Percentiles rank a stretch among this genome's conserved stretches.
phyloP scores from a whole-genome alignment of 1,140 invertebrate genomes.

The Drosophila busckii region DNA sequence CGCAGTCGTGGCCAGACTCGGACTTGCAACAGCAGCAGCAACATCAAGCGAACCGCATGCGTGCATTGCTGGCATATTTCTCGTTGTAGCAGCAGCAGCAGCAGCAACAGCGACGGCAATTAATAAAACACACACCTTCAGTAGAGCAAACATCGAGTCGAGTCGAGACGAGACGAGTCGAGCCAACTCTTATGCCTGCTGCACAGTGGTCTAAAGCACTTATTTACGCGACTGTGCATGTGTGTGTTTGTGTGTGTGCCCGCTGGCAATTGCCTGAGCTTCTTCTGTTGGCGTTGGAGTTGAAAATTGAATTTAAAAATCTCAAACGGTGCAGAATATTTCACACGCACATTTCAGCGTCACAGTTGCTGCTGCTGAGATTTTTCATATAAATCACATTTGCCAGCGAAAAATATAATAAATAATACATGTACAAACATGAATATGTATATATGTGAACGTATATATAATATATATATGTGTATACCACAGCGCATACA shows the following conservation, averaged over 20 bases:
- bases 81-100: slow-evolving; percentile 25
- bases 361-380: slow-evolving; percentile 40
- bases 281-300: neutral
- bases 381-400: slow-evolving; percentile 71
- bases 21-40: slow-evolving; percentile 2
- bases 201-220: slow-evolving; percentile 70
- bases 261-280: slow-evolving; percentile 24
- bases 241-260: slow-evolving; percentile 26
- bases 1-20: slow-evolving; percentile 37
- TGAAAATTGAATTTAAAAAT: slow-evolving; percentile 67
- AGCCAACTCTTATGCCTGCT: slow-evolving; percentile 21
- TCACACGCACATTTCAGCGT: slow-evolving; percentile 42
- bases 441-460: neutral
- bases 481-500: slow-evolving; percentile 30
- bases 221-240: slow-evolving; percentile 51
- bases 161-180: too few relatives aligned
- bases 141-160: slow-evolving; percentile 36
- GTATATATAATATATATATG: neutral
- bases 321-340: slow-evolving; percentile 69
- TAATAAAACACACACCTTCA: slow-evolving; percentile 75
- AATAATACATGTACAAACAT: slow-evolving; percentile 36
- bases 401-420: slow-evolving; percentile 62
- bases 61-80: slow-evolving; percentile 67
- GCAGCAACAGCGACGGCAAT: slow-evolving; percentile 41
- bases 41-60: slow-evolving; percentile 47